phyloP scores from a whole-genome alignment of 2,888 invertebrate species.

The Drepanosiphum platanoidis region DNA sequence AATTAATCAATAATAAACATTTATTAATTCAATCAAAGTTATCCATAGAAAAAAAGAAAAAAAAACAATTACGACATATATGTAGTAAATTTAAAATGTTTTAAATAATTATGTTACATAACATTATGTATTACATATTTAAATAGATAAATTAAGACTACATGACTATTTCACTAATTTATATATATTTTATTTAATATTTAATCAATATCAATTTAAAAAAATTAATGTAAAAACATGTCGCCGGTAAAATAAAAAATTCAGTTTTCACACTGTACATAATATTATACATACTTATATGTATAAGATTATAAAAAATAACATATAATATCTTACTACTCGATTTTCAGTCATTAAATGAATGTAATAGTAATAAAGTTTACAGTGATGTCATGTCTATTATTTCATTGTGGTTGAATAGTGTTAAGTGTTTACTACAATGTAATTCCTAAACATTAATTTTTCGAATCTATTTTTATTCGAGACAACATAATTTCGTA shows the following conservation, averaged over 20 bases:
- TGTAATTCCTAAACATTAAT: not conserved
- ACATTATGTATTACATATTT: not conserved
- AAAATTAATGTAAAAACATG: slow-evolving; percentile 3
- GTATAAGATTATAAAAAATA: not conserved
- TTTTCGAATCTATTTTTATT: too few species aligned
- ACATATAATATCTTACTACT: not conserved
- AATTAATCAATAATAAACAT: not conserved
- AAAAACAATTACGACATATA: not conserved
- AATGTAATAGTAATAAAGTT: not conserved
- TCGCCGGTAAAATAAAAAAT: not conserved
- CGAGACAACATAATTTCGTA: too few species aligned
- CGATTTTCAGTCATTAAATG: slow-evolving; percentile 34
- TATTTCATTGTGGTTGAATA: not conserved
- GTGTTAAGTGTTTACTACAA: not conserved
- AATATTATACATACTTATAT: too few species aligned
- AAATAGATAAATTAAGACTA: slow-evolving; percentile 40
- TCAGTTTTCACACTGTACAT: not conserved
- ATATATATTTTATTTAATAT: not conserved
- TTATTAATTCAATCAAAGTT: not conserved
- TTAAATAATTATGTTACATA: not conserved
- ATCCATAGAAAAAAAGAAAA: not conserved
- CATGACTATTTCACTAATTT: slow-evolving; percentile 18
- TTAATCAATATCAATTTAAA: slow-evolving; percentile 2
- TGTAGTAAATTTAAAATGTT: not conserved
- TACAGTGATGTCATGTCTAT: too few species aligned